phyloP scores from a whole-genome alignment of 2,797 vertebrate genomes.

The Crenichthys baileyi region DNA sequence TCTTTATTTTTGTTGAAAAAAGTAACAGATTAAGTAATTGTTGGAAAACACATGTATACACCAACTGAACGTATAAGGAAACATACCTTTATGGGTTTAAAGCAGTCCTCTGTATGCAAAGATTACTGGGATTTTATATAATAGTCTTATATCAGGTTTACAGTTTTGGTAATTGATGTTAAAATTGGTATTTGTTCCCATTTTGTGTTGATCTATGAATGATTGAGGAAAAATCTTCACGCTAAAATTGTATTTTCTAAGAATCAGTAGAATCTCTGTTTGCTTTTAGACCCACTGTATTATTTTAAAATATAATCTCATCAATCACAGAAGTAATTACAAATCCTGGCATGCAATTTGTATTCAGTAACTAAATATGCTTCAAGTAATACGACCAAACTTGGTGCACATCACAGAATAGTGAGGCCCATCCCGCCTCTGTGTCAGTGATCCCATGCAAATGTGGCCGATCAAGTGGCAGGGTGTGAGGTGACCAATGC shows the following conservation, averaged over 20 bases:
- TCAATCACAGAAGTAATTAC: slow-evolving; percentile 7
- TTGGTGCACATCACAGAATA: slow-evolving; percentile 18
- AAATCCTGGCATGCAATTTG: slow-evolving; percentile 23
- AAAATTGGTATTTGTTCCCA: neutral
- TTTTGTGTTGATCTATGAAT: neutral
- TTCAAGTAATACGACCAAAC: slow-evolving; percentile 5
- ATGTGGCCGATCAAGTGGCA: slow-evolving; percentile 71
- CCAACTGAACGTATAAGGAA: neutral
- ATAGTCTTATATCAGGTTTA: neutral
- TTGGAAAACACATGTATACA: neutral
- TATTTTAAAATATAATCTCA: neutral
- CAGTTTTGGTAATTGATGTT: neutral
- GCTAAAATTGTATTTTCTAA: neutral
- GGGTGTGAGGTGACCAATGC: slow-evolving; percentile 86
- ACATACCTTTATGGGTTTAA: neutral
- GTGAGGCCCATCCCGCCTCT: slow-evolving; percentile 17
- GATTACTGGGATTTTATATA: neutral
- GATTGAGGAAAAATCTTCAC: neutral
- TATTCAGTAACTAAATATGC: slow-evolving; percentile 6
- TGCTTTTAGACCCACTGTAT: neutral
- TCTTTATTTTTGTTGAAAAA: neutral
- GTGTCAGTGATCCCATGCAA: slow-evolving; percentile 35
- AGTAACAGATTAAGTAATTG: neutral
- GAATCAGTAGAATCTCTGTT: neutral
- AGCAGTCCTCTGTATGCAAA: neutral